Evolutionary conservation across 1,140 invertebrate species (phyloP), one percentile per base, ranked within the genome.

Genomic region (Diploscapter pachys): DNA sequence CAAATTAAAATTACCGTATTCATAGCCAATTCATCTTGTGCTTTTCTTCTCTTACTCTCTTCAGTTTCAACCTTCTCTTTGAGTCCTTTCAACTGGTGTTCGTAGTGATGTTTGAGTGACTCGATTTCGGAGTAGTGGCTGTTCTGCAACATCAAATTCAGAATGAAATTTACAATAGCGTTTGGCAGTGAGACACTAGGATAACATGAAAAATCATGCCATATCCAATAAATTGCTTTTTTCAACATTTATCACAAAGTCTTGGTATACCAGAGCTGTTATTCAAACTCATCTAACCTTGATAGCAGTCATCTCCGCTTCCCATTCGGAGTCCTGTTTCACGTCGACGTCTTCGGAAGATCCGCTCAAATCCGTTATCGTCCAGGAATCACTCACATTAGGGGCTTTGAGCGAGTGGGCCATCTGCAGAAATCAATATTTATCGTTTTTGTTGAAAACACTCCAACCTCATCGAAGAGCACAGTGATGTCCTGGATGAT

Each of bases 1-100:
- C 0, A 31, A 31, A 31, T 31, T 31, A 31, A 31, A 31, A 31
- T 73, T 63, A 64, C 64, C 9, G 73, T 70, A 6, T 78, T 67
- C 31, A 71, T 83, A 48, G 81, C 75, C 51, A 81, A 53, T 63
- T 81, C 82, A 54, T 82, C 76, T 64, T 83, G 81, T 57, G 83
- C 57, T 59, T 74, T 76, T 54, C 69, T 63, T 52, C 74, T 77
- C 63, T 75, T 69, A 5, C 54, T 66, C 54, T 82, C 81, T 65
- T 83, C 81, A 53, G 71, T n/a, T 64, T 83, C 81, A 3, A 84
- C 64, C 8, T 80, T 65, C 56, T 82, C 80, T 49, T 71, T 73
- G 53, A 82, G 61, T 55, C 48, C 52, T 62, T 69, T 65, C 9
- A 82, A 50, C 63, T 81, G 77, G 8, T 78, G 81, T 74, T 83